phyloP scores from a whole-genome alignment of 2,113 vertebrate genomes.

The Phylloscopus trochiloides region DNA sequence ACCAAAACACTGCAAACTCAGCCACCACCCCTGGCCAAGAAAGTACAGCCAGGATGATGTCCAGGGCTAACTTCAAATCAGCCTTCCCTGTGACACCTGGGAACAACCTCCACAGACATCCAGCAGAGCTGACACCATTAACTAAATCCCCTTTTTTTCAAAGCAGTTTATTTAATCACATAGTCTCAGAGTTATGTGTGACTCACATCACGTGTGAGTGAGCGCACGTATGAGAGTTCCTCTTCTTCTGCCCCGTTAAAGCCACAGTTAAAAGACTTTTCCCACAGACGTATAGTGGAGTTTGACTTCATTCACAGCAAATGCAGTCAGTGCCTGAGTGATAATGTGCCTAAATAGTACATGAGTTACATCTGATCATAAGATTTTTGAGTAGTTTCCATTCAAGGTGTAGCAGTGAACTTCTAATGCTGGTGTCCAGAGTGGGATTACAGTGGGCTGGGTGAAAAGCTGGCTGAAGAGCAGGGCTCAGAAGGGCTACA shows the following conservation, averaged over 20 bases:
- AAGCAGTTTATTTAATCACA: not conserved
- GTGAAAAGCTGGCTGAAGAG: not conserved
- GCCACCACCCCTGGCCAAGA: fast-evolving
- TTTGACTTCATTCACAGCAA: not conserved
- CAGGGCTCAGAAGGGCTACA: not conserved
- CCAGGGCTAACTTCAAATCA: not conserved
- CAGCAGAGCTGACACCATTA: not conserved
- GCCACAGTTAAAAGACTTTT: not conserved
- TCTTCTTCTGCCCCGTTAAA: not conserved
- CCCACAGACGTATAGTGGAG: not conserved
- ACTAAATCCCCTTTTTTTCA: not conserved
- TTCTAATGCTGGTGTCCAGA: not conserved
- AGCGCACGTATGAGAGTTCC: fast-evolving
- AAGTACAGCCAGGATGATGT: not conserved
- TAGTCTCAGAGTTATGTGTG: not conserved
- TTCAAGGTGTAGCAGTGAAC: not conserved
- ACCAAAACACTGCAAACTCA: not conserved
- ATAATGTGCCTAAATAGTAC: not conserved
- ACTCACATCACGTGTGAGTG: not conserved
- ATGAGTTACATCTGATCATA: not conserved
- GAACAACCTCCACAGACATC: not conserved
- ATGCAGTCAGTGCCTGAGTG: not conserved
- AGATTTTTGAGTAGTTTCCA: not conserved
- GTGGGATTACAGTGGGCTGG: not conserved
- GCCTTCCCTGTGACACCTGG: not conserved